Base-by-base conservation (phyloP, 2,797 vertebrate species). In the Lacerta viridis region DNA sequence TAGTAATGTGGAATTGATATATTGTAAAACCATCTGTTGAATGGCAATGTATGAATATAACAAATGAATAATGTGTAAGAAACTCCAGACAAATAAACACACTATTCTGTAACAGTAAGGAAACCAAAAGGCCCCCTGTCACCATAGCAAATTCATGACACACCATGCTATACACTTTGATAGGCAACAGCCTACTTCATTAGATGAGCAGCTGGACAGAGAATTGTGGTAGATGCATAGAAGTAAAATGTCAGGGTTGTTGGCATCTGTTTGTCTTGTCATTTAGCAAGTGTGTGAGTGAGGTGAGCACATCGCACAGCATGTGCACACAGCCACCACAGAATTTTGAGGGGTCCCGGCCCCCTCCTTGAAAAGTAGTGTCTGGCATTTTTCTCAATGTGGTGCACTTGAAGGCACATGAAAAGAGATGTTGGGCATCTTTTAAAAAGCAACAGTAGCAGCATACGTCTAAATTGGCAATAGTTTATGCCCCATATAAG, bases 401-500 rank as follows among this genome's bases (percentile, higher is more conserved):
- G 20, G n/a, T 43, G 25, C n/a, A 61, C 55, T 61, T 61, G 55
- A 61, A 33, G 55, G n/a, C 18, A 61, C 6, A 18, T 61, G 1
- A 84, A 91, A 85, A 33, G 87, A 17, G 33, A 27, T 33, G 15
- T 36, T 27, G 90, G 50, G 8, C 25, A 75, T 90, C 68, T 90
- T 66, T 66, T 78, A 55, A 89, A 92, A 91, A 81, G 27, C 85
- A 43, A 77, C 55, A 50, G 59, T 83, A 80, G 39, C 76, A 89
- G 50, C 85, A 59, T 84, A 69, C 77, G 86, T 85, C 68, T 71
- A 76, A n/a, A 76, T 74, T 72, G 81, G 50, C 39, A 25, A 90
- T 92, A 93, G 13, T 90, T 94, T 93, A 76, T 92, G 79, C 61
- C 87, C 72, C 55, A 1, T 43, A 77, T 83, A 83, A 75, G 41